Base-by-base conservation (phyloP, 2,113 vertebrate genomes). In the Romanogobio albipinnatus region DNA sequence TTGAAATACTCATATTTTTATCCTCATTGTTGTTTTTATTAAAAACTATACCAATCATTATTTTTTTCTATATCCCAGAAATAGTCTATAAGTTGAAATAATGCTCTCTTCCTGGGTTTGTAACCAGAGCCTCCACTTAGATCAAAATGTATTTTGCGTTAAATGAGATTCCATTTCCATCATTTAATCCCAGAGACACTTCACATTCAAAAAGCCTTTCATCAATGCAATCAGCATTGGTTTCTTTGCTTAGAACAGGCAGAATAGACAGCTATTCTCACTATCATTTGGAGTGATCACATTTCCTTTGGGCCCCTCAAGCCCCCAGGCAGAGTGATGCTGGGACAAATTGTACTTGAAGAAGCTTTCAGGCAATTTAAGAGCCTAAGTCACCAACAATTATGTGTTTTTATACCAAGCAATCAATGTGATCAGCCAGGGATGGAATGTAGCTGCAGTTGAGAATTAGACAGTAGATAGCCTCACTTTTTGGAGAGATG, bases 261-360 rank as follows among this genome's bases (percentile, higher is more conserved):
- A 84, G 36, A 45, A 62, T 6, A 70, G 74, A 75, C 87, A 74
- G 86, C 75, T 56, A 22, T 19, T n/a, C 84, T 82, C 64, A 8
- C 76, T 82, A 29, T 70, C 53, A 81, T 86, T 85, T 59, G 33
- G n/a, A 76, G 81, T 68, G 82, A 88, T 90, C 78, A 36, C 19
- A 68, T 89, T 90, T 90, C 75, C 86, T 51, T 17, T 84, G 84
- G 71, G 80, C 80, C 62, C 17, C 61, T 86, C 76, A 56, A 64
- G 82, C 76, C 74, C 75, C 13, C 8, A 43, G 71, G 85, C 75
- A 56, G 71, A 91, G 82, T 89, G 90, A 91, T 86, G 86, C 66
- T 66, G 45, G 83, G 88, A 91, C 90, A 92, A 86, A 92, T 90
- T 89, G 88, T 81, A 87, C 53, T 80, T 90, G 88, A 91, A 89